A percentile compares a stretch with the other conserved stretches of the same genome.
phyloP scores from a whole-genome alignment of 2,113 vertebrate genomes.

The Sinocyclocheilus maitianheensis region DNA sequence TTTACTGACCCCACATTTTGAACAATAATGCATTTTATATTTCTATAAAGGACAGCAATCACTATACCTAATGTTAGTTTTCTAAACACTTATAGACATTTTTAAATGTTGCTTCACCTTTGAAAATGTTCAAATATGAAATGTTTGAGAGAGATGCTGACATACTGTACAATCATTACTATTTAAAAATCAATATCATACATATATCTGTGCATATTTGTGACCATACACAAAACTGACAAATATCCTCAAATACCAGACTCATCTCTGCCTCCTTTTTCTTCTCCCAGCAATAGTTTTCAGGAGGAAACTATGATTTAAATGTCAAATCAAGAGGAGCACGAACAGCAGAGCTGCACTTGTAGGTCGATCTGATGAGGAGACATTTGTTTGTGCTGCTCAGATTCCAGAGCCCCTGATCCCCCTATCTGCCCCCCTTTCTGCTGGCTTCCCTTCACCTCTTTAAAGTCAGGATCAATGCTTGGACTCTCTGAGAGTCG shows the following conservation, averaged over 20 bases:
- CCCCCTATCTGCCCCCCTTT: background rate
- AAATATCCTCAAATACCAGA: background rate
- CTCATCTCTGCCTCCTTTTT: background rate
- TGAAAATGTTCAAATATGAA: background rate
- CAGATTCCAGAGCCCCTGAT: conserved; percentile 19
- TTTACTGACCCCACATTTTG: too few relatives aligned
- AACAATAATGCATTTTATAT: too few relatives aligned
- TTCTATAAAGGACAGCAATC: too few relatives aligned
- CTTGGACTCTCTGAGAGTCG: conserved; percentile 11
- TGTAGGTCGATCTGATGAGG: background rate
- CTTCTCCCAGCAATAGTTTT: background rate
- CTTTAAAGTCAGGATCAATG: conserved; percentile 46
- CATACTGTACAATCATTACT: background rate
- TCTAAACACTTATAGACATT: too few relatives aligned
- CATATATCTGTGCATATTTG: background rate
- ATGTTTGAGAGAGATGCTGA: background rate
- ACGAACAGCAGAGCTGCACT: background rate
- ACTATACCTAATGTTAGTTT: too few relatives aligned
- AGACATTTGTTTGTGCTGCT: conserved; percentile 36
- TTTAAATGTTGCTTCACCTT: background rate
- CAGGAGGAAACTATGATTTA: background rate
- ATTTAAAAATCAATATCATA: background rate
- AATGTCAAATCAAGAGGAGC: conserved; percentile 2
- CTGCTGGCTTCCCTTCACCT: conserved; percentile 17
- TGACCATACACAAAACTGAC: background rate